Evolutionary conservation across 2,888 invertebrate genomes (phyloP).

Genomic region (Scaptomyza tumidula): DNA sequence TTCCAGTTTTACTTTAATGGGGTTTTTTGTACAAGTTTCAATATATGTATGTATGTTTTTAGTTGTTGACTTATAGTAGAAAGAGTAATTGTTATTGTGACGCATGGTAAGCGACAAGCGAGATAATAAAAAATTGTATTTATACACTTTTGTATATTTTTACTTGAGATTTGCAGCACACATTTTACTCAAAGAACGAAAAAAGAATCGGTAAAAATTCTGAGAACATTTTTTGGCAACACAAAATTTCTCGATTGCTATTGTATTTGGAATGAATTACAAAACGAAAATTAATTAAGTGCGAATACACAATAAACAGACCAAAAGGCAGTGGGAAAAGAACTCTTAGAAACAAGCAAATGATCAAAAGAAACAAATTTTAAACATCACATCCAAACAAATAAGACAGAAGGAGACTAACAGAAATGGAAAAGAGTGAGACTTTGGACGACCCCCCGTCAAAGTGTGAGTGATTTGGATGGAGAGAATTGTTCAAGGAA

Average conservation of each 20-base stretch:
- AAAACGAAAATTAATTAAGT: conserved; percentile 65
- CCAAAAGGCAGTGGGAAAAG: conserved; percentile 21
- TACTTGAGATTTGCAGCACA: conserved; percentile 16
- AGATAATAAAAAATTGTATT: conserved; percentile 69
- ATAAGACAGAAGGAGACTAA: conserved; percentile 1
- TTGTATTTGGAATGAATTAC: conserved; percentile 51
- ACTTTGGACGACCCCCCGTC: conserved; percentile 60
- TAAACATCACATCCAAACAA: conserved; percentile 35
- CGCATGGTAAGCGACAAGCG: conserved; percentile 45
- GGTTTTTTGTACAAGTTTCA: background rate
- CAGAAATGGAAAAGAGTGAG: conserved; percentile 12
- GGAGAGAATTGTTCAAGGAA: conserved; percentile 59
- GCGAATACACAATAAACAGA: conserved; percentile 66
- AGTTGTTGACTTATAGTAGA: conserved; percentile 32
- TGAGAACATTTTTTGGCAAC: conserved; percentile 34
- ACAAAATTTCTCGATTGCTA: conserved; percentile 32
- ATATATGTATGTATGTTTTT: conserved; percentile 35
- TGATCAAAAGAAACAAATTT: conserved; percentile 59
- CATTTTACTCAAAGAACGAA: conserved; percentile 24
- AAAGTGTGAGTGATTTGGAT: conserved; percentile 35
- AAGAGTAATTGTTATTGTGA: conserved; percentile 45
- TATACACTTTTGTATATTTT: conserved; percentile 47
- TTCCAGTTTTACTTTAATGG: conserved; percentile 44
- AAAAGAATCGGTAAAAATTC: conserved; percentile 23
- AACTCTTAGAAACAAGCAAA: conserved; percentile 35